Conservation (phyloP, 1,140 invertebrate genomes). For the Pinna nobilis region DNA sequence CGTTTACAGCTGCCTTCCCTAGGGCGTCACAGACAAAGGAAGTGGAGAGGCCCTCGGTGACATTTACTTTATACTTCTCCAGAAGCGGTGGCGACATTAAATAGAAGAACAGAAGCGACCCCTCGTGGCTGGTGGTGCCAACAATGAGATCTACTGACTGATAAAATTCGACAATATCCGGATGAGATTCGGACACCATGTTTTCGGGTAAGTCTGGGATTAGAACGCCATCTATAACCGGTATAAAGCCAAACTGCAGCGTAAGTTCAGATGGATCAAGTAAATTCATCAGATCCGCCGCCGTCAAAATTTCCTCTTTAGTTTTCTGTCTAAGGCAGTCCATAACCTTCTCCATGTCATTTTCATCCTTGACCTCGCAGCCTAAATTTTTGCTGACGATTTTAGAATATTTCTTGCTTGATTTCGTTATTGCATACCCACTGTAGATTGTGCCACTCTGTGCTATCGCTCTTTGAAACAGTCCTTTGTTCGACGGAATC, state of each 20-base stretch:
- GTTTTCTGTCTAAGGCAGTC: not conserved
- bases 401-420: not conserved
- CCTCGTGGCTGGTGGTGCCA: not conserved
- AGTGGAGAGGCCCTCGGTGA: not conserved
- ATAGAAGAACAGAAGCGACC: not conserved
- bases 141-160: constrained; percentile 1
- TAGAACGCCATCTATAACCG: constrained; percentile 1
- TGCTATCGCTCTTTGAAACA: constrained; percentile 24
- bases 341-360: not conserved
- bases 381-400: too few relatives aligned
- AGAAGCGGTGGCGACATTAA: not conserved
- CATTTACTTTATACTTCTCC: not conserved
- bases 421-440: not conserved
- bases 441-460: constrained; percentile 12
- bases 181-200: not conserved
- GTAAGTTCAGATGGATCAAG: not conserved
- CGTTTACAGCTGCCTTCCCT: not conserved
- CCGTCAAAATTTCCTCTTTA: not conserved
- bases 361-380: too few relatives aligned
- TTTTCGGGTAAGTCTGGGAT: not conserved
- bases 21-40: not conserved
- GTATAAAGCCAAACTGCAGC: not conserved
- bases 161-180: not conserved
- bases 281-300: not conserved
- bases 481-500: constrained; percentile 27